Conservation (phyloP, 2,797 vertebrate genomes). For the Pseudochirops cupreus region DNA sequence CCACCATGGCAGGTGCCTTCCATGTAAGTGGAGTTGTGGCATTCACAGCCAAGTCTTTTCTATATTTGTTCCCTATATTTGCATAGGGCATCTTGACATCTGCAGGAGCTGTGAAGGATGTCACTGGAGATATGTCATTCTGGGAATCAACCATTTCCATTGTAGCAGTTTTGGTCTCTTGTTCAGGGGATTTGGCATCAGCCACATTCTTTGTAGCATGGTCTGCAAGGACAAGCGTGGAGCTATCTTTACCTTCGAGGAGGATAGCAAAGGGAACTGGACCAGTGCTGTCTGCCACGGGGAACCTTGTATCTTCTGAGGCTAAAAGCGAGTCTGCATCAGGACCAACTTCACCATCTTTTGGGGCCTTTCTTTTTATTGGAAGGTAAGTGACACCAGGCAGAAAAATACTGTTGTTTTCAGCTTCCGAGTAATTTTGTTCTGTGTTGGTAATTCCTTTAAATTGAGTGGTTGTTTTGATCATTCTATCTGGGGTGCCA, state of each 20-base stretch:
- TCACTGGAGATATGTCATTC: not conserved
- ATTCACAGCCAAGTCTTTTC: not conserved
- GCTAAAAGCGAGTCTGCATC: not conserved
- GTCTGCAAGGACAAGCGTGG: not conserved
- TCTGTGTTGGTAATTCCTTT: not conserved
- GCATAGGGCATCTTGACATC: not conserved
- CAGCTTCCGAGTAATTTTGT: not conserved
- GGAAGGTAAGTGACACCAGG: not conserved
- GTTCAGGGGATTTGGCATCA: not conserved
- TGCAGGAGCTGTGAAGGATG: not conserved
- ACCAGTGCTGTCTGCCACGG: not conserved
- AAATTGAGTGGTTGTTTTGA: not conserved
- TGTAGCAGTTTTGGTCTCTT: not conserved
- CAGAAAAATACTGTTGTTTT: not conserved
- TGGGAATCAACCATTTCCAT: not conserved
- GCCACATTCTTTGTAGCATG: not conserved
- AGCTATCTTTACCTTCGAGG: not conserved
- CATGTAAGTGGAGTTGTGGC: not conserved
- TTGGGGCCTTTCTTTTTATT: not conserved
- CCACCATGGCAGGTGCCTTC: not conserved
- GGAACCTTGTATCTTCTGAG: not conserved
- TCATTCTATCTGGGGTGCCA: not conserved
- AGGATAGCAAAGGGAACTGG: not conserved
- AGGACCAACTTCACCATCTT: not conserved
- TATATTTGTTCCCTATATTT: not conserved